Percentiles rank a stretch among this genome's conserved stretches.
Evolutionary conservation across 1,140 invertebrate genomes (phyloP).

Genomic region (Sycophaga agraensis): DNA sequence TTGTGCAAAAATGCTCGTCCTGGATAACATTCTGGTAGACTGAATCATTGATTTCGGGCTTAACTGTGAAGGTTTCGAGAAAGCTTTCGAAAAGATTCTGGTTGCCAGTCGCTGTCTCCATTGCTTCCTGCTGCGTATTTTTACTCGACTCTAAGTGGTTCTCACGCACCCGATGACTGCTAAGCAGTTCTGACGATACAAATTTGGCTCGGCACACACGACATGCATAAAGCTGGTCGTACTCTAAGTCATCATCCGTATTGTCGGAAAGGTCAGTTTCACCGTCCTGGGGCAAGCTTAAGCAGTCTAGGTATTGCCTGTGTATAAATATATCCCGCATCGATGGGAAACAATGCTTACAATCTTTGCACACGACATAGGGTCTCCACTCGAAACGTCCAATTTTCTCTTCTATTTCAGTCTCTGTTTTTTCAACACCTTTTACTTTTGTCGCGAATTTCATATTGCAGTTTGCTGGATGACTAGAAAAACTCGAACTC

Average conservation of each 20-base stretch:
- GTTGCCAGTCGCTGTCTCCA: too few species aligned
- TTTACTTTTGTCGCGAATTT: neutral
- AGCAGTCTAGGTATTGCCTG: neutral
- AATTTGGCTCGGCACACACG: slow-evolving; percentile 13
- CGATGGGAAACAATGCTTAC: neutral
- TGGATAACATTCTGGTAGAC: neutral
- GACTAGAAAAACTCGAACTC: slow-evolving; percentile 12
- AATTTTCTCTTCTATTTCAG: neutral
- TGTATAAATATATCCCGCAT: slow-evolving; percentile 1
- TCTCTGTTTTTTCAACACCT: neutral
- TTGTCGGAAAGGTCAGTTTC: slow-evolving; percentile 7
- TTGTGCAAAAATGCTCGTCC: neutral
- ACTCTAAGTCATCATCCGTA: slow-evolving; percentile 15
- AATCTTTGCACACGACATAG: slow-evolving; percentile 4
- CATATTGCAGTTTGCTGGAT: neutral
- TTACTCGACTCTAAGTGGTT: neutral
- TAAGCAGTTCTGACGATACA: neutral
- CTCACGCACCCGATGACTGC: neutral
- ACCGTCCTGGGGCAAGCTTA: neutral
- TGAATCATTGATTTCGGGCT: neutral
- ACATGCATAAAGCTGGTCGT: slow-evolving; percentile 4
- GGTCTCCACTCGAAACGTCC: neutral
- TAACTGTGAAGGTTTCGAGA: neutral
- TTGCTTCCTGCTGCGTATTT: neutral
- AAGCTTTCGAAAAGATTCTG: neutral